Percentiles rank a stretch among this genome's conserved stretches.
phyloP scores from a whole-genome alignment of 2,888 invertebrate species.

The Phortica magna region DNA sequence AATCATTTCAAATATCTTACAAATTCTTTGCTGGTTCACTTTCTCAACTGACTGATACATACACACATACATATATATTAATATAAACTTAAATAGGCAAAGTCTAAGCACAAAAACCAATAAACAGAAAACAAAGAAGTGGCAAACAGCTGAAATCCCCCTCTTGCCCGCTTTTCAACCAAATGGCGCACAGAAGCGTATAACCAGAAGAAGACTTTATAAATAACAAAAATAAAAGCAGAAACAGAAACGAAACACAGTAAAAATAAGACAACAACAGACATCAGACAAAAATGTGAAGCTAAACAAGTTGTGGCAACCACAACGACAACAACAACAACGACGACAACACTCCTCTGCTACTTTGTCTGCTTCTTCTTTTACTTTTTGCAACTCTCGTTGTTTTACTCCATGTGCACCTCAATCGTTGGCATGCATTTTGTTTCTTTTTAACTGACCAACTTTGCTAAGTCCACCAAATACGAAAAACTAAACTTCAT shows the following conservation, averaged over 20 bases:
- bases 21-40: too few species aligned
- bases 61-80: too few species aligned
- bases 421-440: neutral
- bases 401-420: neutral
- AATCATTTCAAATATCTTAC: too few species aligned
- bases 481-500: neutral
- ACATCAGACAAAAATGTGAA: conserved; percentile 28
- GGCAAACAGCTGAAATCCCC: conserved; percentile 32
- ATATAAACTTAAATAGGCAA: conserved; percentile 35
- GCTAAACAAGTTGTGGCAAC: conserved; percentile 59
- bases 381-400: conserved; percentile 1
- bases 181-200: conserved; percentile 46
- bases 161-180: conserved; percentile 28
- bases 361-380: neutral
- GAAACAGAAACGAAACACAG: conserved; percentile 32
- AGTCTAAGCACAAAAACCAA: conserved; percentile 35
- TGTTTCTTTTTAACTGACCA: conserved; percentile 18
- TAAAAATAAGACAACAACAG: conserved; percentile 36
- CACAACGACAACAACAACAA: conserved; percentile 35
- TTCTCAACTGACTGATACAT: too few species aligned
- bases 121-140: conserved; percentile 44
- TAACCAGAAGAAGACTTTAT: conserved; percentile 33
- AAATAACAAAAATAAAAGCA: conserved; percentile 42
- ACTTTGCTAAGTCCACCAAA: neutral
- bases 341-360: conserved; percentile 49